Evolutionary conservation across 2,113 vertebrate genomes (phyloP), one percentile per base, ranked within the genome.

Genomic region (Nettapus auritus): DNA sequence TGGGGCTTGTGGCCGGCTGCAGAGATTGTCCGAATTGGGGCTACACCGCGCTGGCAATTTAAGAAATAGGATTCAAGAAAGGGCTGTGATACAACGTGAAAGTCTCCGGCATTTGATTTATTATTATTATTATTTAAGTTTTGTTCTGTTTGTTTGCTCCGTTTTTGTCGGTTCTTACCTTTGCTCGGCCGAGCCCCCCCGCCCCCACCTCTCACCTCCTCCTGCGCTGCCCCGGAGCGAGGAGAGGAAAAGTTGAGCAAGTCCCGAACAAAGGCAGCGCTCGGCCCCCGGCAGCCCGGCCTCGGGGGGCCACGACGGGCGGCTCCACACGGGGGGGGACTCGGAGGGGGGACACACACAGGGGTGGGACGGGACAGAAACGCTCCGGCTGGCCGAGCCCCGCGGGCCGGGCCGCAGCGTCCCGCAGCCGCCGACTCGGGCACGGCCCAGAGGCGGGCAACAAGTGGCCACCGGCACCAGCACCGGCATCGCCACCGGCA

Each of bases 1-100:
- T 97, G 89, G 83, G 81, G 89, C 92, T 89, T 82, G 97, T 77
- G 96, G 96, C 94, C 94, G 95, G 95, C 95, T 96, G 97, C 97
- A 96, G 96, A 97, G 96, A 97, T 91, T 84, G 97, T 97, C 97
- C 96, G 91, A 96, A 97, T 96, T 86, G 92, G 92, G 88, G 92
- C 94, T 97, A 97, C 97, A 96, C 96, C 95, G 96, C 94, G 96
- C 97, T 98, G 98, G 96, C 96, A 97, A 98, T 96, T 97, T 97
- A 98, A 97, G 97, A 98, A 96, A 96, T 86, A 96, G 94, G 96
- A 98, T 97, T 97, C 97, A 76, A 97, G 95, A 91, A 83, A 89
- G 67, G 90, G 71, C 92, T 50, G 80, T 82, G 63, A 83, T 48
- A 86, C 80, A 88, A 88, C 33, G 64, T 64, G 76, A 82, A 94